Conservation (phyloP, 1,140 invertebrate genomes). For the Apis florea region DNA sequence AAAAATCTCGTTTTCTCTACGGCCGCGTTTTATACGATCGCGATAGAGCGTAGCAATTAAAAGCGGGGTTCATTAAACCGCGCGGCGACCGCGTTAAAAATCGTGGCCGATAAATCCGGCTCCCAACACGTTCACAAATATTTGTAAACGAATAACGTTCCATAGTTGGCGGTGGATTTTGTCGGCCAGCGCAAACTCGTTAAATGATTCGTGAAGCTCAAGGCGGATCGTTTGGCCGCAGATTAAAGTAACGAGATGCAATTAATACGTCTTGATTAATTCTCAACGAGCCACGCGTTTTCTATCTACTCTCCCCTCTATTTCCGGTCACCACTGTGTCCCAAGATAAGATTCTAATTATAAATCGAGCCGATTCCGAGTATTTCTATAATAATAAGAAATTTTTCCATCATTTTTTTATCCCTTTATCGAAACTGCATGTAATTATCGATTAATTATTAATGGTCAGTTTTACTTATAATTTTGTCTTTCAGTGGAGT, state of each 20-base stretch:
- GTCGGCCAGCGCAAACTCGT: slow-evolving; percentile 32
- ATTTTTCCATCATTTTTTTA: too few species aligned
- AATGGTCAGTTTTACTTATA: too few species aligned
- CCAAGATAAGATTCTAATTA: background rate
- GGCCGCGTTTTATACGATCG: background rate
- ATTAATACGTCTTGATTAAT: slow-evolving; percentile 49
- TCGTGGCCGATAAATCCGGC: slow-evolving; percentile 30
- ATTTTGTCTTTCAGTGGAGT: too few species aligned
- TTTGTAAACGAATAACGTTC: slow-evolving; percentile 42
- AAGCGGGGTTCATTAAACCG: slow-evolving; percentile 41
- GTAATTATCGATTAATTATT: too few species aligned
- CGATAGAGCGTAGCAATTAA: slow-evolving; percentile 19
- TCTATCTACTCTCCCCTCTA: too few species aligned
- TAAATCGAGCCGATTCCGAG: background rate
- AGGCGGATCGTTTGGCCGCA: slow-evolving; percentile 27
- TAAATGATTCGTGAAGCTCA: slow-evolving; percentile 45
- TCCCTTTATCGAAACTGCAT: too few species aligned
- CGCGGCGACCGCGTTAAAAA: slow-evolving; percentile 34
- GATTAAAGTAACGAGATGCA: slow-evolving; percentile 12
- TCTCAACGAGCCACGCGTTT: slow-evolving; percentile 8
- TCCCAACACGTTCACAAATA: slow-evolving; percentile 31
- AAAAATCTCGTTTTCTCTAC: background rate
- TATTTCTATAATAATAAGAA: background rate
- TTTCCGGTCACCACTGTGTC: background rate
- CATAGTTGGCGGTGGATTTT: slow-evolving; percentile 26